A percentile compares a stretch with the other conserved stretches of the same genome.
These are phyloP conservation scores for Automeris io DNA, from an alignment of 2,888 invertebrate species.

Conservation along the genomic window DNA sequence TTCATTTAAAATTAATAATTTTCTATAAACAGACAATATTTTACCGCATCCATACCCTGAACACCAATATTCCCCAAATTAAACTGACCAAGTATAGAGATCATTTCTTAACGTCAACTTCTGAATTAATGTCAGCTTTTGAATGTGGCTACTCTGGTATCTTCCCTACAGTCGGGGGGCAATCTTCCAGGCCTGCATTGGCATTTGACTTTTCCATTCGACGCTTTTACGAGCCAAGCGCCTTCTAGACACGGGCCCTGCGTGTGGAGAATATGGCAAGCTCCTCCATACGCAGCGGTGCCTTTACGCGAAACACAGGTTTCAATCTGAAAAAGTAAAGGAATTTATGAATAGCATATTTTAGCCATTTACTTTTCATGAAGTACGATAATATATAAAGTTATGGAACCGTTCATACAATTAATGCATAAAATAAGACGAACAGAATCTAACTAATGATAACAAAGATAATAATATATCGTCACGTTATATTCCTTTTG, in stretches of 20 bases:
- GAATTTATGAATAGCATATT: background rate
- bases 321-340: constrained; percentile 42
- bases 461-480: too few relatives aligned
- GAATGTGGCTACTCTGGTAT: constrained; percentile 19
- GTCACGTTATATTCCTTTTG: too few relatives aligned
- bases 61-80: background rate
- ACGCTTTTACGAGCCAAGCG: constrained; percentile 66
- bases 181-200: constrained; percentile 79
- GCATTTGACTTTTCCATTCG: constrained; percentile 71
- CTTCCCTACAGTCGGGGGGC: constrained; percentile 27
- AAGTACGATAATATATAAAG: too few relatives aligned
- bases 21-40: too few relatives aligned
- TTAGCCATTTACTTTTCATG: too few relatives aligned
- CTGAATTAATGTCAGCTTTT: constrained; percentile 22
- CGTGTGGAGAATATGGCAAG: constrained; percentile 86
- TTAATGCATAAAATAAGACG: too few relatives aligned
- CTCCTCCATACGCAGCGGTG: constrained; percentile 79
- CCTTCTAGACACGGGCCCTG: constrained; percentile 86
- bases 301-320: constrained; percentile 79
- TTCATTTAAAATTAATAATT: too few relatives aligned
- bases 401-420: too few relatives aligned
- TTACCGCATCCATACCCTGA: background rate
- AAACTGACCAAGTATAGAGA: constrained; percentile 4
- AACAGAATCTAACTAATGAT: too few relatives aligned
- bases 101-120: constrained; percentile 3